phyloP scores from a whole-genome alignment of 2,888 invertebrate genomes.

The Caenorhabditis sp. region DNA sequence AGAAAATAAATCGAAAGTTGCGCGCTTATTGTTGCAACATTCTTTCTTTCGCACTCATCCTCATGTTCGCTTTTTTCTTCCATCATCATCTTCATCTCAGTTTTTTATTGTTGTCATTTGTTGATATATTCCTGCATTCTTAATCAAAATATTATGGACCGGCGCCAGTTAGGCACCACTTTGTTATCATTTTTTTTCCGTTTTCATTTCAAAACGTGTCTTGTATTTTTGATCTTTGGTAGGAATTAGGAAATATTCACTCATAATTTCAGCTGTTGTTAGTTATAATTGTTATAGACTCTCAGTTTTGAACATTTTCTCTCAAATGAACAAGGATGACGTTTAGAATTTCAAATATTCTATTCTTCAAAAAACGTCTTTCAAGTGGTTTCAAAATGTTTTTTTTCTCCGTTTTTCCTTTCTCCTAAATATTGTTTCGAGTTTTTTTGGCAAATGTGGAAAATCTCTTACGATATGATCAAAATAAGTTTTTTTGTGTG shows the following conservation, averaged over 20 bases:
- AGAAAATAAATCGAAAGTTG: constrained; percentile 20
- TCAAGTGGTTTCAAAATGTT: neutral
- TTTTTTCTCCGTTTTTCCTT: too few species aligned
- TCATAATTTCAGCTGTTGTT: too few species aligned
- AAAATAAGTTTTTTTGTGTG: neutral
- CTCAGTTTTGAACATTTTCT: neutral
- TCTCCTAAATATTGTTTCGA: neutral
- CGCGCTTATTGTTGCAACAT: constrained; percentile 27
- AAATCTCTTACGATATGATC: neutral
- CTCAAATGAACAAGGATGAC: neutral
- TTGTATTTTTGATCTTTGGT: too few species aligned
- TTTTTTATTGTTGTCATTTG: neutral
- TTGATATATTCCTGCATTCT: too few species aligned
- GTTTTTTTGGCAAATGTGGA: too few species aligned
- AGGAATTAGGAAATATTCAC: too few species aligned
- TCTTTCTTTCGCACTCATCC: constrained; percentile 8
- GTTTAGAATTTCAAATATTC: neutral
- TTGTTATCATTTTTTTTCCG: neutral
- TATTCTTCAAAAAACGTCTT: neutral
- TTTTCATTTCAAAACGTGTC: neutral
- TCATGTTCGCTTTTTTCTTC: neutral
- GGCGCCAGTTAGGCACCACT: neutral
- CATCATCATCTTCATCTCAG: neutral
- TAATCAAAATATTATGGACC: neutral
- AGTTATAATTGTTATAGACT: too few species aligned